phyloP scores from a whole-genome alignment of 2,797 vertebrate genomes.

The Vireo griseus region DNA sequence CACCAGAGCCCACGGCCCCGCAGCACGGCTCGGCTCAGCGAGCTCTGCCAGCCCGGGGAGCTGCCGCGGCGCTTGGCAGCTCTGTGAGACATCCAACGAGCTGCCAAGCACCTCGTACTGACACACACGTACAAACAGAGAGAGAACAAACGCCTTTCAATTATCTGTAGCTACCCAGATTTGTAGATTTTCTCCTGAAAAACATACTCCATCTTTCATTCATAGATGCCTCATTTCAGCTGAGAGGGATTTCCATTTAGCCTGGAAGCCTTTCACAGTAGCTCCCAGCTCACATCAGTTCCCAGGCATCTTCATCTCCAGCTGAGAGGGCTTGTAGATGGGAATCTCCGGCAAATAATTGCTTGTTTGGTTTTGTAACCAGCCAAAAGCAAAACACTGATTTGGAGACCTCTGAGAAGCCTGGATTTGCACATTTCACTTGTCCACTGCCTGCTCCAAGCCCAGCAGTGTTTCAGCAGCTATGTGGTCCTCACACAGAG shows the following conservation, averaged over 20 bases:
- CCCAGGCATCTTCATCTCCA: background rate
- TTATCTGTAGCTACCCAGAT: background rate
- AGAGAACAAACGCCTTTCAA: background rate
- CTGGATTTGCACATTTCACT: background rate
- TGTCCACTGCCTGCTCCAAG: background rate
- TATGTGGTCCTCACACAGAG: background rate
- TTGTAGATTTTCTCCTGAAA: background rate
- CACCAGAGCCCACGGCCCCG: background rate
- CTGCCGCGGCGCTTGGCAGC: background rate
- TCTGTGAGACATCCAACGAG: background rate
- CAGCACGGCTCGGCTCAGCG: background rate
- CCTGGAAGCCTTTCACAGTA: background rate
- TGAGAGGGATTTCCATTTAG: background rate
- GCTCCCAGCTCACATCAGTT: background rate
- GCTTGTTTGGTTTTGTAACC: background rate
- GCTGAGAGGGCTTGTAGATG: background rate
- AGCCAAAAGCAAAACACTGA: background rate
- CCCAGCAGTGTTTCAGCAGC: background rate
- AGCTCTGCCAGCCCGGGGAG: background rate
- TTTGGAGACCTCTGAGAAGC: background rate
- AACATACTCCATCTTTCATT: background rate
- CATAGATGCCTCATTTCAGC: rapidly evolving
- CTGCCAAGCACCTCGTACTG: background rate
- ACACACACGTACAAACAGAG: background rate
- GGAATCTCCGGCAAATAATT: background rate